Evolutionary conservation across 2,797 vertebrate species (phyloP).

Genomic region (Scleropages formosus): DNA sequence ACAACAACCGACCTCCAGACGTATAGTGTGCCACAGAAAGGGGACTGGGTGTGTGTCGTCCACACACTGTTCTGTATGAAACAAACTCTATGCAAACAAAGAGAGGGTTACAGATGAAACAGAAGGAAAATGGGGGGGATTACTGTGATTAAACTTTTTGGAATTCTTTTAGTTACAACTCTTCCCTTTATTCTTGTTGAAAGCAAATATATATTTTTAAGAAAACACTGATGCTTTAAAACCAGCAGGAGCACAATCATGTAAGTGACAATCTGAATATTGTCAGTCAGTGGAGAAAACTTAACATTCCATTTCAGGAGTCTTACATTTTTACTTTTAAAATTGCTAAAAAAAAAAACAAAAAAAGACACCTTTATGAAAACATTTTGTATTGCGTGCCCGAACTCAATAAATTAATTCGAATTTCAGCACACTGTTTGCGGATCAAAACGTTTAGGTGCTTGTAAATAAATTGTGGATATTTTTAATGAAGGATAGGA

Average conservation of each 20-base stretch:
- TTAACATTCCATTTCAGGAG: neutral
- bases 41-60: neutral
- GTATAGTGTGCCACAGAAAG: constrained; percentile 8
- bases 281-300: constrained; percentile 35
- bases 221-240: constrained; percentile 49
- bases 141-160: neutral
- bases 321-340: constrained; percentile 1
- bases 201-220: constrained; percentile 34
- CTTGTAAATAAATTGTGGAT: constrained; percentile 30
- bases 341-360: neutral
- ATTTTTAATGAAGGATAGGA: constrained; percentile 24
- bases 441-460: constrained; percentile 17
- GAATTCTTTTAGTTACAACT: neutral
- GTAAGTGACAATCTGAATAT: constrained; percentile 62
- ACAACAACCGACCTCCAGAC: constrained; percentile 15
- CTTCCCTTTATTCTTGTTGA: constrained; percentile 36
- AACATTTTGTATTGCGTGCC: constrained; percentile 15
- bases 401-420: neutral
- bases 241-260: constrained; percentile 55
- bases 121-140: neutral
- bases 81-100: constrained; percentile 28
- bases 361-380: constrained; percentile 10
- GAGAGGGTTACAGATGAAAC: neutral
- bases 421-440: constrained; percentile 26
- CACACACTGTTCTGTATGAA: constrained; percentile 22